Evolutionary conservation across 2,888 invertebrate species (phyloP), one percentile per base, ranked within the genome.

Genomic region (Agrochola lychnidis): DNA sequence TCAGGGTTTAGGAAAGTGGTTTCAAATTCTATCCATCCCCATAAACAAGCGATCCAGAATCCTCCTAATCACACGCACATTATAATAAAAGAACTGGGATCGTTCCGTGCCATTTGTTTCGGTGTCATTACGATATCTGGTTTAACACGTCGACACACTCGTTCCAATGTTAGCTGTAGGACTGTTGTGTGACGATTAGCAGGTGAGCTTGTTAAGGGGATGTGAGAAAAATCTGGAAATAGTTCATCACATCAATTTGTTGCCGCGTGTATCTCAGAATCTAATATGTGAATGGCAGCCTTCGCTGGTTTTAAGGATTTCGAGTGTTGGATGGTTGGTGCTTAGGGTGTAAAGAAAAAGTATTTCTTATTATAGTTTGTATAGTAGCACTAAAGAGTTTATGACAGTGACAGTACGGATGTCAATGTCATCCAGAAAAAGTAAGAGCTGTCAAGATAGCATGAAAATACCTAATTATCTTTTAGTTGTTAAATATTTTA

Each of bases 91-190:
- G 84, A 78, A 76, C 75, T 57, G 66, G 45, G 73, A 66, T 81
- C 86, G 76, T 92, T 93, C 93, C 91, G 81, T 85, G 45, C 91
- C 92, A 93, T 93, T 93, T 89, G 91, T 89, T 81, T 57, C 76
- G 62, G 6, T 45, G 75, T 82, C 86, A 82, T 89, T 87, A 89
- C 72, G 83, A 72, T 89, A 89, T 89, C 89, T 78, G 79, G 86
- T 85, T 89, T 91, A 92, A 92, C 92, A 88, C 91, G 86, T 89
- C 91, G 89, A 79, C 91, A 91, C 90, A 91, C 93, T 83, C 88
- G 88, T 75, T 73, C 75, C 84, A 81, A 77, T 86, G 83, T 77
- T 79, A 82, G 76, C 74, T 51, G 53, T 74, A 48, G 78, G 73
- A 88, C 73, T 83, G 83, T 90, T 91, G 88, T 90, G 89, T 90